Percentiles rank a stretch among this genome's conserved stretches.
These are phyloP conservation scores for Mesorhabditis sp. DNA, from an alignment of 2,888 invertebrate genomes.

Conservation along the genomic window DNA sequence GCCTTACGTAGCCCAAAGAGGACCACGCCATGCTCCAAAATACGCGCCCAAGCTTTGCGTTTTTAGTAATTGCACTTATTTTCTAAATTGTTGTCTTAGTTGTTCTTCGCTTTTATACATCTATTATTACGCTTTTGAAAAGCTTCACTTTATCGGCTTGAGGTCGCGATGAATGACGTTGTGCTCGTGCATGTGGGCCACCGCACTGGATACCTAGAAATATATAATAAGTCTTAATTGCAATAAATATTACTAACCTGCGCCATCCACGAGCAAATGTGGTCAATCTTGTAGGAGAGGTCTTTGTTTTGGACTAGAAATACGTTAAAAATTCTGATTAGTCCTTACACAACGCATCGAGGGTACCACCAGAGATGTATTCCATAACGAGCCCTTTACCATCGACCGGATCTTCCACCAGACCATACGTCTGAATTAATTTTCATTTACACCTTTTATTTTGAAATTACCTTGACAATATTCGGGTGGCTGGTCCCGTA, in stretches of 20 bases:
- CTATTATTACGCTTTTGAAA: background rate
- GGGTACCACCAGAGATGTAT: background rate
- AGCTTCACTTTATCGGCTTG: conserved; percentile 1
- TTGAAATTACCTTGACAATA: background rate
- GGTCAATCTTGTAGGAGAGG: conserved; percentile 4
- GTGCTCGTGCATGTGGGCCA: conserved; percentile 1
- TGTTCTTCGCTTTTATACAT: no score
- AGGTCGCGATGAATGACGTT: conserved; percentile 1
- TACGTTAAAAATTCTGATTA: background rate
- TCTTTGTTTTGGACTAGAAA: background rate
- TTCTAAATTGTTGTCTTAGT: no score
- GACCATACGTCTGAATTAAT: background rate
- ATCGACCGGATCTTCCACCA: background rate
- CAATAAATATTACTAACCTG: background rate
- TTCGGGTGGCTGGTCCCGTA: background rate
- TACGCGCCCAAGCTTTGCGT: no score
- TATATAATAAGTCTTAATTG: background rate
- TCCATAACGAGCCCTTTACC: conserved; percentile 5
- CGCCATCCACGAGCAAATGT: background rate
- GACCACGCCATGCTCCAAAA: no score
- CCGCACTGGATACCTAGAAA: background rate
- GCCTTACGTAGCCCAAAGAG: no score
- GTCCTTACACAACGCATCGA: background rate
- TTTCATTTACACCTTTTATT: no score
- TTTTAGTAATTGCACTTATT: no score